Evolutionary conservation across 2,888 invertebrate species (phyloP), one percentile per base, ranked within the genome.

Genomic region (Drosophila austrosaltans): DNA sequence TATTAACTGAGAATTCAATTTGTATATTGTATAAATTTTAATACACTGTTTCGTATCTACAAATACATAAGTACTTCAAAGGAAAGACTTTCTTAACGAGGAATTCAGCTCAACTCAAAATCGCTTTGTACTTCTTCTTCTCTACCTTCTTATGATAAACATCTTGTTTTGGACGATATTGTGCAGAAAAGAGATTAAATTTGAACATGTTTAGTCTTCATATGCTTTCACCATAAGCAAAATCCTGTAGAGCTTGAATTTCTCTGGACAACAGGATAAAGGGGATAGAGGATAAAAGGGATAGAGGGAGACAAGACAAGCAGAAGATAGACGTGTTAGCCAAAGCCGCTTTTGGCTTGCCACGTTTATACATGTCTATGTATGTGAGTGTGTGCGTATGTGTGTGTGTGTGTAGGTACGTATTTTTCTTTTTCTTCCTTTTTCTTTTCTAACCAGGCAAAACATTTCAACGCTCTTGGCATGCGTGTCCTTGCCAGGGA

Each of bases 241-340:
- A 71, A 71, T 71, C 71, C 71, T 71, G 64, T 59, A 70, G 71
- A 71, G 70, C 70, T 70, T 71, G 71, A 71, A 70, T 60, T 64
- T 71, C 71, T 71, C 60, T 59, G 70, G 71, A 48, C 48, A 16
- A 56, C 59, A 54, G 71, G 70, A 70, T 70, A 70, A 64, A 36
- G 39, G 56, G 20, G 22, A 36, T 20, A 12, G 36, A 12, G 22
- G 53, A 25, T 53, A 39, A 20, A 61, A 39, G 48, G 56, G 28
- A 36, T 39, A 42, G 36, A 30, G 20, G 25, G 53, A 12, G 10
- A 8, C 3, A 32, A 25, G 48, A 25, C 62, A 69, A 57, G 42
- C 32, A 57, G 56, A 48, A 40, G 44, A 56, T 70, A 40, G 70
- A 60, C 25, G 64, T 71, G 70, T 56, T 54, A 30, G 69, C 60